A percentile compares a stretch with the other conserved stretches of the same genome.
Evolutionary conservation across 30 jellyfish, hydroid and myxozoan genomes (phyloP).

Genomic region (Cassiopea andromeda): DNA sequence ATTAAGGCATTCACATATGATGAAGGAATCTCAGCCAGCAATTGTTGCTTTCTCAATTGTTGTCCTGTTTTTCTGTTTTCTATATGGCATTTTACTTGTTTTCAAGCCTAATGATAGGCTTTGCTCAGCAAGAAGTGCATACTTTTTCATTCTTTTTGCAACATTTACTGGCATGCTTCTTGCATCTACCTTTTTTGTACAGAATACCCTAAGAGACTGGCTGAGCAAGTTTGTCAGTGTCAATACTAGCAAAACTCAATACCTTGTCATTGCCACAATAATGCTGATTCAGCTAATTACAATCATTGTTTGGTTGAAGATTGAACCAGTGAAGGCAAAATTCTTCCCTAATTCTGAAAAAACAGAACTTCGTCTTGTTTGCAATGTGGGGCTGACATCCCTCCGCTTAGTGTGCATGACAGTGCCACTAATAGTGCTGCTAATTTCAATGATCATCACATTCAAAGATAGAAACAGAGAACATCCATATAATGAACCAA

Average conservation of each 20-base stretch:
- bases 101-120: slow-evolving; percentile 55
- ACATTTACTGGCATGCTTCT: slow-evolving; percentile 51
- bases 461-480: slow-evolving; percentile 75
- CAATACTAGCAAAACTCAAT: slow-evolving; percentile 10
- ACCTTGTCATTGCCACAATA: slow-evolving; percentile 28
- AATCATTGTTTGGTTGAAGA: slow-evolving; percentile 44
- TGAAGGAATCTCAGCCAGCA: slow-evolving; percentile 48
- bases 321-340: slow-evolving; percentile 62
- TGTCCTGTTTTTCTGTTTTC: slow-evolving; percentile 62
- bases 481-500: slow-evolving; percentile 65
- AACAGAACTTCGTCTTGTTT: slow-evolving; percentile 51
- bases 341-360: slow-evolving; percentile 16
- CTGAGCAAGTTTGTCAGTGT: slow-evolving; percentile 17
- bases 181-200: slow-evolving; percentile 49
- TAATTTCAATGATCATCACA: slow-evolving; percentile 65
- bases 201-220: slow-evolving; percentile 30
- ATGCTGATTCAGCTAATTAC: slow-evolving; percentile 38
- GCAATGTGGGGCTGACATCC: slow-evolving; percentile 57
- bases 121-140: slow-evolving; percentile 76
- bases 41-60: slow-evolving; percentile 35
- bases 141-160: slow-evolving; percentile 61
- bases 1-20: slow-evolving; percentile 48
- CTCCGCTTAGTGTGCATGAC: slow-evolving; percentile 57
- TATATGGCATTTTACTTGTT: slow-evolving; percentile 66
- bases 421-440: slow-evolving; percentile 57